These are phyloP conservation scores for Oxygymnocypris stewartii DNA, from an alignment of 2,113 vertebrate species.

Conservation along the genomic window DNA sequence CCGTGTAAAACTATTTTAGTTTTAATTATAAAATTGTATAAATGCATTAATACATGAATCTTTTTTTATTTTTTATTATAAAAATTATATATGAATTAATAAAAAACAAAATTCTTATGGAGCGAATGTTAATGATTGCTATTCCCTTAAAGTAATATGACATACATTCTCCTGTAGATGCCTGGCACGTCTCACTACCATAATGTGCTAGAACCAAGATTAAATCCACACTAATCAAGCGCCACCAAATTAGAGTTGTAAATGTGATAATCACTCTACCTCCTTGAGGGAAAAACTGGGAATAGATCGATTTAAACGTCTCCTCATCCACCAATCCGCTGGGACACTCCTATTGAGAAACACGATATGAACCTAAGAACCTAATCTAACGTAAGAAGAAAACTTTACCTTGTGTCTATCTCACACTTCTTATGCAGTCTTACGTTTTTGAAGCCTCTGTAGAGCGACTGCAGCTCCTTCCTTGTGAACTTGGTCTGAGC, in stretches of 20 bases:
- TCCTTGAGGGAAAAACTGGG: slow-evolving; percentile 87
- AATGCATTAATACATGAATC: too few species aligned
- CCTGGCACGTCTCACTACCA: background rate
- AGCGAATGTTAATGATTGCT: background rate
- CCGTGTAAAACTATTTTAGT: too few species aligned
- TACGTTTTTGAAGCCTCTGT: slow-evolving; percentile 87
- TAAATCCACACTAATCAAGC: background rate
- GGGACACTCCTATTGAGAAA: slow-evolving; percentile 80
- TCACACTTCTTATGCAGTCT: slow-evolving; percentile 51
- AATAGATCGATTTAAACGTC: slow-evolving; percentile 85
- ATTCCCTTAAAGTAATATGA: background rate
- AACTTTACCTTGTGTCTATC: background rate
- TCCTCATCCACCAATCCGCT: slow-evolving; percentile 85
- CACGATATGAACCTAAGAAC: background rate
- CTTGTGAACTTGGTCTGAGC: slow-evolving; percentile 83
- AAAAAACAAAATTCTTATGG: too few species aligned
- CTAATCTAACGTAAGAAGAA: background rate
- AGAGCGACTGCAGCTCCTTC: slow-evolving; percentile 83
- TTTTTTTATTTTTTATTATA: too few species aligned
- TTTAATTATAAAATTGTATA: too few species aligned
- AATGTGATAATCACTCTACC: slow-evolving; percentile 64
- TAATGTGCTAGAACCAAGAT: background rate
- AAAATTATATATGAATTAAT: too few species aligned
- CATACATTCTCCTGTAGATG: background rate
- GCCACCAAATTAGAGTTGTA: background rate